Evolutionary conservation across 2,888 invertebrate genomes (phyloP).

Genomic region (Charanyca ferruginea): DNA sequence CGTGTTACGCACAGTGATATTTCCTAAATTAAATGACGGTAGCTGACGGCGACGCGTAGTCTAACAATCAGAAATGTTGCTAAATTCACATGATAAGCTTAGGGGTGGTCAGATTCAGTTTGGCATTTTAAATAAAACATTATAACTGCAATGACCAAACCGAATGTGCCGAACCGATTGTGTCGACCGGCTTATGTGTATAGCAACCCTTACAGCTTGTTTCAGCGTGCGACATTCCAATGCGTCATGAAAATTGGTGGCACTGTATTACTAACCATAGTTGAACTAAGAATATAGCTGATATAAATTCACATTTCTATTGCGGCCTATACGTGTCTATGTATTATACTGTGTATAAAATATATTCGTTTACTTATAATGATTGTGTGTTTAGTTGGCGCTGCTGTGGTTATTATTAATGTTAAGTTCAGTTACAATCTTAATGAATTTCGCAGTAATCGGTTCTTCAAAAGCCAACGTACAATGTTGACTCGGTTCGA

Average conservation of each 20-base stretch:
- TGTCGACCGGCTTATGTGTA: no score
- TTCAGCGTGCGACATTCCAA: not conserved
- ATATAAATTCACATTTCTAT: constrained; percentile 20
- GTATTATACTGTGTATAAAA: constrained; percentile 18
- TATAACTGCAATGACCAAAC: no score
- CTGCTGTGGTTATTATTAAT: constrained; percentile 15
- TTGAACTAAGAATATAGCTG: constrained; percentile 33
- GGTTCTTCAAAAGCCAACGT: not conserved
- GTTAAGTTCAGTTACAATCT: not conserved
- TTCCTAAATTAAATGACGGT: no score
- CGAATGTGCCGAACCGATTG: no score
- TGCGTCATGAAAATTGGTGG: constrained; percentile 14
- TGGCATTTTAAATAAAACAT: no score
- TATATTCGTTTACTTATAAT: constrained; percentile 22
- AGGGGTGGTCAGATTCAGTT: no score
- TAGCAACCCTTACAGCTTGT: not conserved
- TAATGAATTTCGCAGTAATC: no score
- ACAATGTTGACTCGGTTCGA: constrained; percentile 13
- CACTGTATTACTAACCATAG: constrained; percentile 6
- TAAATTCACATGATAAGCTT: no score
- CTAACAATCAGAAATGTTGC: no score
- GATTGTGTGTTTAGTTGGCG: constrained; percentile 22
- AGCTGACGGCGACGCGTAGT: no score
- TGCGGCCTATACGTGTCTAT: constrained; percentile 44
- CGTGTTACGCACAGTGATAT: no score